Evolutionary conservation across 2,797 vertebrate genomes (phyloP).

Genomic region (Erethizon dorsatum): DNA sequence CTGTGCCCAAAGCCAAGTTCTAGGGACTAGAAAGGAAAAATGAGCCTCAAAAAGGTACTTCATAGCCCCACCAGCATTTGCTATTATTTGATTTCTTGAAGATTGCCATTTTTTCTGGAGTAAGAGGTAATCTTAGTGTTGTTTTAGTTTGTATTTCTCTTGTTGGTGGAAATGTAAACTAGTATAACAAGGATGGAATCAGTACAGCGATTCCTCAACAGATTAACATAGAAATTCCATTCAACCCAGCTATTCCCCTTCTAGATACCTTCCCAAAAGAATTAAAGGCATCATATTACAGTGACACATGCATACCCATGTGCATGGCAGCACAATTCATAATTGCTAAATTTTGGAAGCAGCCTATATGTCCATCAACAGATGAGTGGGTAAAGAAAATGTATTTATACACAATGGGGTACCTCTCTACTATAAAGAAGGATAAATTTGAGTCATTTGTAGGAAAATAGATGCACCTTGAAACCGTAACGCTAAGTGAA

Average conservation of each 20-base stretch:
- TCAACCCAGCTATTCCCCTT: neutral
- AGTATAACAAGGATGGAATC: neutral
- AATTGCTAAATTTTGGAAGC: neutral
- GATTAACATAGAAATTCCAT: neutral
- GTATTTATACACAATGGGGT: neutral
- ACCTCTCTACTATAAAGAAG: neutral
- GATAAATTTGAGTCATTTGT: neutral
- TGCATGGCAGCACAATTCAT: neutral
- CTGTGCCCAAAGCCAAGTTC: neutral
- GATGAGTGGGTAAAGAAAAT: neutral
- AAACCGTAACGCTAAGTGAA: neutral
- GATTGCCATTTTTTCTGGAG: neutral
- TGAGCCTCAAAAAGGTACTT: neutral
- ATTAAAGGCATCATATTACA: neutral
- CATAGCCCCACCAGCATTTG: neutral
- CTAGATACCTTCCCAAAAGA: neutral
- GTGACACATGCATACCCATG: neutral
- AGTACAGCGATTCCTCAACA: neutral
- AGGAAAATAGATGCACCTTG: neutral
- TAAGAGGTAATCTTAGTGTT: neutral
- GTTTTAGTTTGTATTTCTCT: neutral
- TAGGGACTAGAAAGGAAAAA: neutral
- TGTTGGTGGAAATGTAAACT: neutral
- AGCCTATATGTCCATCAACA: neutral
- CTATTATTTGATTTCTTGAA: neutral